Evolutionary conservation across 2,888 invertebrate species (phyloP).

Genomic region (Apoderus coryli): DNA sequence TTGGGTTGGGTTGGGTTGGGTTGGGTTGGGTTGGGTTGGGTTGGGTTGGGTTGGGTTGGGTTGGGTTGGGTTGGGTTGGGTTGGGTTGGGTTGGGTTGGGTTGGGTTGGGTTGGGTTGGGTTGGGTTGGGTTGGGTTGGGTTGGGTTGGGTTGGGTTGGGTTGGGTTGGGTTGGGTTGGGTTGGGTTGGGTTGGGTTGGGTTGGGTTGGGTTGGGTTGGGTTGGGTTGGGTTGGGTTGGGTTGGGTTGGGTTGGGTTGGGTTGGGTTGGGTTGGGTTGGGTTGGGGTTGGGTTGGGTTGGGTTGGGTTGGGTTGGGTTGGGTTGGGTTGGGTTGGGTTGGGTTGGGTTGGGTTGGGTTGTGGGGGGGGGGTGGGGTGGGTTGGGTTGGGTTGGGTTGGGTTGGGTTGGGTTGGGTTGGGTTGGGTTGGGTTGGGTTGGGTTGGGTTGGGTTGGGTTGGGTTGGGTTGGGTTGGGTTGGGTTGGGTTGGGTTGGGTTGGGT

Average conservation of each 20-base stretch:
- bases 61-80: constrained; percentile 15
- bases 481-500: constrained; percentile 9
- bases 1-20: constrained; percentile 28
- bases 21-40: constrained; percentile 34
- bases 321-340: constrained; percentile 7
- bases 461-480: constrained; percentile 21
- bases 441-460: constrained; percentile 26
- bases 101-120: constrained; percentile 1
- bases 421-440: constrained; percentile 5
- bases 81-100: constrained; percentile 7
- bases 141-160: constrained; percentile 5
- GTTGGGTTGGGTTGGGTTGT: constrained; percentile 7
- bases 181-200: constrained; percentile 8
- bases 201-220: constrained; percentile 2
- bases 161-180: constrained; percentile 30
- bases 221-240: constrained; percentile 4
- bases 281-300: no score
- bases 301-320: constrained; percentile 7
- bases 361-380: constrained; percentile 7
- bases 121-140: constrained; percentile 6
- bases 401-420: constrained; percentile 9
- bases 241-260: constrained; percentile 5
- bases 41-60: constrained; percentile 27
- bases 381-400: constrained; percentile 8
- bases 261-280: no score